Percentiles rank a stretch among this genome's conserved stretches.
Evolutionary conservation across 2,888 invertebrate genomes (phyloP).

Genomic region (Adineta ricciae): DNA sequence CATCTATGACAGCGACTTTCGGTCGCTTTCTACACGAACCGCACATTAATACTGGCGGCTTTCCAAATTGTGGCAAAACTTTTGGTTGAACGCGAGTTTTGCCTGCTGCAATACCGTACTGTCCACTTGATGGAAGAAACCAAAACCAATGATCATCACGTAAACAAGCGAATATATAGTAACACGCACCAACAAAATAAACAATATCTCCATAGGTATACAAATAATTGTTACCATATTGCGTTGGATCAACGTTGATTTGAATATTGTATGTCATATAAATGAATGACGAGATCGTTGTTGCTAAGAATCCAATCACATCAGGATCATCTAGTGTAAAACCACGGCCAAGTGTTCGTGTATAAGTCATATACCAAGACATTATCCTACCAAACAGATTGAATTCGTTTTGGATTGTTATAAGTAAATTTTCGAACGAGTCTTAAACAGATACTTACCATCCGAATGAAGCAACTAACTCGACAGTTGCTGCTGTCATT

Average conservation of each 20-base stretch:
- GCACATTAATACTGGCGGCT: no score
- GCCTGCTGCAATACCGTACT: background rate
- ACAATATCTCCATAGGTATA: background rate
- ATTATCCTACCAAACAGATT: background rate
- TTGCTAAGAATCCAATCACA: background rate
- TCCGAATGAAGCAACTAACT: background rate
- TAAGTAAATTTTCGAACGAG: no score
- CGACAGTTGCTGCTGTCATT: background rate
- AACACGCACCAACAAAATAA: background rate
- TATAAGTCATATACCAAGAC: background rate
- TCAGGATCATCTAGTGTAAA: background rate
- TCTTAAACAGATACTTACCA: background rate
- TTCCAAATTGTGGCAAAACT: no score
- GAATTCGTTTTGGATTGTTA: no score
- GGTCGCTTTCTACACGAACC: no score
- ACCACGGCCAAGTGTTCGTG: background rate
- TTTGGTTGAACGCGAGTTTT: no score
- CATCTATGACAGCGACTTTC: no score
- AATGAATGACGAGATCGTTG: background rate
- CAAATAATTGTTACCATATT: background rate
- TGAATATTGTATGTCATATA: background rate
- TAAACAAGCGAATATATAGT: background rate
- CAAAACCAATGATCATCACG: slow-evolving; percentile 1
- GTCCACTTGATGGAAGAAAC: background rate
- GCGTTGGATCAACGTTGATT: background rate